Percentiles rank a stretch among this genome's conserved stretches.
Conservation (phyloP, 1,140 invertebrate species). For the Saccostrea glomerata region DNA sequence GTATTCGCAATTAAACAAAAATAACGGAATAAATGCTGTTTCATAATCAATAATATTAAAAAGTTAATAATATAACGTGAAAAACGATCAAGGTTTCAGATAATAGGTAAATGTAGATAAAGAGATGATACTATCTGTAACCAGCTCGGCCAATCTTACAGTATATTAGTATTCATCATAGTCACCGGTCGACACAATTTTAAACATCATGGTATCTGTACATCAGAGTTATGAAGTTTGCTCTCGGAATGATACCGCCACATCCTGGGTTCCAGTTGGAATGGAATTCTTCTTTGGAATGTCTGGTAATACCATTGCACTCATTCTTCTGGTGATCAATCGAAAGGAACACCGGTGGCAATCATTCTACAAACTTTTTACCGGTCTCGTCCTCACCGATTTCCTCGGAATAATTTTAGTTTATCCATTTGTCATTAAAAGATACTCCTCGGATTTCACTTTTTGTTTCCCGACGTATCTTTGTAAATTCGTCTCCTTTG, state of each 20-base stretch:
- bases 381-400: background rate
- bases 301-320: background rate
- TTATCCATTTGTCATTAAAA: background rate
- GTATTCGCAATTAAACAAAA: too few relatives aligned
- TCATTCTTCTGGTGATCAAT: conserved; percentile 10
- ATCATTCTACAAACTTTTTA: conserved; percentile 18
- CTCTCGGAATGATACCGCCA: background rate
- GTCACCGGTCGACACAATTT: too few relatives aligned
- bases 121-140: too few relatives aligned
- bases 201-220: background rate
- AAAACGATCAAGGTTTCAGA: too few relatives aligned
- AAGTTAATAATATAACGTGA: too few relatives aligned
- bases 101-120: too few relatives aligned
- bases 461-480: background rate
- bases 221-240: background rate
- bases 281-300: conserved; percentile 35
- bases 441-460: conserved; percentile 22
- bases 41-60: too few relatives aligned
- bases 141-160: too few relatives aligned
- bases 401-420: background rate
- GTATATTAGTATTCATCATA: too few relatives aligned
- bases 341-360: background rate
- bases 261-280: background rate
- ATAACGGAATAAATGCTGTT: too few relatives aligned
- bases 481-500: background rate